These are phyloP conservation scores for Actinopyga echinites DNA, from an alignment of 53 echinoderm and acorn worm genomes.

Conservation along the genomic window DNA sequence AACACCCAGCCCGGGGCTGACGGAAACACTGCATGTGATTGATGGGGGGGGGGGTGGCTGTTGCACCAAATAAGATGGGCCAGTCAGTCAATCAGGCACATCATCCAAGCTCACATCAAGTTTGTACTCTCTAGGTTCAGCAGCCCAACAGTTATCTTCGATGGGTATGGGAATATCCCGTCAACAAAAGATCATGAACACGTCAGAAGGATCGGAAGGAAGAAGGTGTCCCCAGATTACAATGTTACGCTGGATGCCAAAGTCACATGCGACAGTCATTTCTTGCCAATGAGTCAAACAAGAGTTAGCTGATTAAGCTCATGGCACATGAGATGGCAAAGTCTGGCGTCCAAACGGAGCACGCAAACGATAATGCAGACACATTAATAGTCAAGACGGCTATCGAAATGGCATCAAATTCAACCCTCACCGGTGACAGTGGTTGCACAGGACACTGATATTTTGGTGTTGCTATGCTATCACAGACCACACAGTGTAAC, in stretches of 20 bases:
- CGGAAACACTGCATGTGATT: conserved; percentile 33
- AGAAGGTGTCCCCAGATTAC: background rate
- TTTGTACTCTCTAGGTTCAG: background rate
- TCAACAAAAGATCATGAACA: conserved; percentile 24
- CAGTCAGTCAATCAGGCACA: background rate
- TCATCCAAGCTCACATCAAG: background rate
- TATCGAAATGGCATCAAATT: conserved; percentile 15
- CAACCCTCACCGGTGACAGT: too few species aligned
- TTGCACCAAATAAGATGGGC: background rate
- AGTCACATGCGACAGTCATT: too few species aligned
- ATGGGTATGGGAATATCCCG: background rate
- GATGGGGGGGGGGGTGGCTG: conserved; percentile 67
- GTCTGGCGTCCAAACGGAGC: background rate
- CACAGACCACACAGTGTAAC: too few species aligned
- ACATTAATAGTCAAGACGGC: conserved; percentile 10
- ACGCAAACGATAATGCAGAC: background rate
- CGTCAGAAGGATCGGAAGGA: background rate
- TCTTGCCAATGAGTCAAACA: too few species aligned
- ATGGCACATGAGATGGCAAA: background rate
- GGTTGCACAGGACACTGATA: too few species aligned
- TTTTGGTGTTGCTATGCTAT: too few species aligned
- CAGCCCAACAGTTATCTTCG: background rate
- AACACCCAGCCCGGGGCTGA: too few species aligned
- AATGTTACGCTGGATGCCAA: background rate
- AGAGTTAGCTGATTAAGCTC: background rate